Conservation (phyloP, 2,113 vertebrate genomes). For the Talpa occidentalis region DNA sequence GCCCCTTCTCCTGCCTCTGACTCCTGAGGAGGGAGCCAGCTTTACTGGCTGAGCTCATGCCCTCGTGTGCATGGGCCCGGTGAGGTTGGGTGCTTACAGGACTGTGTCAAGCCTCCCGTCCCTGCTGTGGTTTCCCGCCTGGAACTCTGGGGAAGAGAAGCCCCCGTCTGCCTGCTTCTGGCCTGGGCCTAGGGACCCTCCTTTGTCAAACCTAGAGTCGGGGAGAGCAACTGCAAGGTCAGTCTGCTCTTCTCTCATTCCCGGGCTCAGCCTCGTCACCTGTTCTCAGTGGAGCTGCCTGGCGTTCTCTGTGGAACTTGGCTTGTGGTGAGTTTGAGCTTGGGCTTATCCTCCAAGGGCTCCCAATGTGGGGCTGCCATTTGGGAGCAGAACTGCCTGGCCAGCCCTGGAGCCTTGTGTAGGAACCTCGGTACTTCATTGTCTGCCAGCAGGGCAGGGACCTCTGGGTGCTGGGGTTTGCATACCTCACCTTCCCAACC, state of each 20-base stretch:
- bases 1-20: fast-evolving
- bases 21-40: no score
- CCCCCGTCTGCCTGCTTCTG: fast-evolving
- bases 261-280: neutral
- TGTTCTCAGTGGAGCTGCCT: fast-evolving
- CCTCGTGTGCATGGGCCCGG: no score
- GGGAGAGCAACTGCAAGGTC: neutral
- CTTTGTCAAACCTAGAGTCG: fast-evolving
- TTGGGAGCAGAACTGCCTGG: neutral
- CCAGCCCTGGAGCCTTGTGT: neutral
- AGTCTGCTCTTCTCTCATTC: neutral
- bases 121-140: neutral
- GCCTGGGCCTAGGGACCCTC: neutral
- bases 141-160: neutral
- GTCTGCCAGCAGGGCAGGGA: neutral
- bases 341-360: neutral
- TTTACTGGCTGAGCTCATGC: no score
- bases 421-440: neutral
- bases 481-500: neutral
- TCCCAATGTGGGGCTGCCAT: neutral
- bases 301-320: neutral
- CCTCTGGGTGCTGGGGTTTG: neutral
- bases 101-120: neutral
- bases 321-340: neutral
- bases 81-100: no score